A percentile compares a stretch with the other conserved stretches of the same genome.
Conservation (phyloP, 2,113 vertebrate genomes). For the Accipiter virgatus region DNA sequence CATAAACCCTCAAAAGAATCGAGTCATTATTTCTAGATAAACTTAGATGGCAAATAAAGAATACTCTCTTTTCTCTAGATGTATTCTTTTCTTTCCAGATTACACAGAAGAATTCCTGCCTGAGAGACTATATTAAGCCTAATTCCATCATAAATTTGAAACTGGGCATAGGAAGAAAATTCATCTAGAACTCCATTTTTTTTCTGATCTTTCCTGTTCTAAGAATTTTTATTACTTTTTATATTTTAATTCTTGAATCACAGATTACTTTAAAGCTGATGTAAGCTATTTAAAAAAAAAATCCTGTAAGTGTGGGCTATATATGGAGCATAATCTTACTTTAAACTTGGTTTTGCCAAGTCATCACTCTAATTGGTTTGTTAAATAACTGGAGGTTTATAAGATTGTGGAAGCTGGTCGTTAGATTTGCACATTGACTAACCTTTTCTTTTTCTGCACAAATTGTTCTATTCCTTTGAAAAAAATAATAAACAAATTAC, state of each 20-base stretch:
- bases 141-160: neutral
- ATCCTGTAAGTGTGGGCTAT: neutral
- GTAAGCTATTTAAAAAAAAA: neutral
- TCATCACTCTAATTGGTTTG: neutral
- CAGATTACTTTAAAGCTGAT: neutral
- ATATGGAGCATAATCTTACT: neutral
- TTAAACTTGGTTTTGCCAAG: neutral
- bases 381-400: neutral
- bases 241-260: neutral
- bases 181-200: neutral
- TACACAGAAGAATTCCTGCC: neutral
- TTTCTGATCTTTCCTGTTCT: neutral
- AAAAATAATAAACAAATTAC: conserved; percentile 35
- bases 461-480: conserved; percentile 25
- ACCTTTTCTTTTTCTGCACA: conserved; percentile 28
- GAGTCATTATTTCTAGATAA: neutral
- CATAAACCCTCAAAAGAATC: neutral
- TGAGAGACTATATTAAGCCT: neutral
- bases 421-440: neutral
- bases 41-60: neutral
- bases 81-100: neutral
- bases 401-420: neutral
- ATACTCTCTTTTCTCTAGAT: neutral
- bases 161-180: neutral
- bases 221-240: neutral